A percentile compares a stretch with the other conserved stretches of the same genome.
Conservation (phyloP, 2,113 vertebrate genomes). For the Tautogolabrus adspersus region DNA sequence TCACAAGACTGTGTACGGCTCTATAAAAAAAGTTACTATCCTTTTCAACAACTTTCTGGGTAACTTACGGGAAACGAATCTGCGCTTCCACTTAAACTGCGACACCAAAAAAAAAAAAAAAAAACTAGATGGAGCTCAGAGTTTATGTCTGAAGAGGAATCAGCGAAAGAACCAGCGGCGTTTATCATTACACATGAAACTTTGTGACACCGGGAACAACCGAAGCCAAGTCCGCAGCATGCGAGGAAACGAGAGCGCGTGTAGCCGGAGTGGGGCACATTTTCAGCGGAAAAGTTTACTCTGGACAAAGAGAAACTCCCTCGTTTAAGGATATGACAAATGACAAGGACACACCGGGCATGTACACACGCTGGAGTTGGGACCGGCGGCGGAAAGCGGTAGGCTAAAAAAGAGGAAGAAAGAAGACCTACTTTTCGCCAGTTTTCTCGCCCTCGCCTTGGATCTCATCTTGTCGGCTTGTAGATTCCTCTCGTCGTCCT, state of each 20-base stretch:
- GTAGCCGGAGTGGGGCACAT: constrained; percentile 55
- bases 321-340: constrained; percentile 76
- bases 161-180: constrained; percentile 73
- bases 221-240: constrained; percentile 55
- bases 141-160: constrained; percentile 43
- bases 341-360: constrained; percentile 84
- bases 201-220: constrained; percentile 77
- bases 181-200: constrained; percentile 82
- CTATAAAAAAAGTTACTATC: constrained; percentile 84
- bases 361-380: constrained; percentile 58
- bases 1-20: constrained; percentile 89
- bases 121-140: constrained; percentile 49
- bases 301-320: constrained; percentile 76
- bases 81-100: constrained; percentile 47
- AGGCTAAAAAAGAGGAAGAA: constrained; percentile 69
- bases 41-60: constrained; percentile 88
- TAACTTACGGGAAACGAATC: constrained; percentile 84
- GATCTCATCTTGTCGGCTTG: constrained; percentile 98
- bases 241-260: constrained; percentile 36
- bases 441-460: constrained; percentile 99
- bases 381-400: constrained; percentile 76
- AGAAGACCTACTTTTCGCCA: constrained; percentile 97
- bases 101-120: constrained; percentile 23
- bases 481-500: constrained; percentile 97
- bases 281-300: constrained; percentile 67